Evolutionary conservation across 2,113 vertebrate species (phyloP).

Genomic region (Psilopsiagon aymara): DNA sequence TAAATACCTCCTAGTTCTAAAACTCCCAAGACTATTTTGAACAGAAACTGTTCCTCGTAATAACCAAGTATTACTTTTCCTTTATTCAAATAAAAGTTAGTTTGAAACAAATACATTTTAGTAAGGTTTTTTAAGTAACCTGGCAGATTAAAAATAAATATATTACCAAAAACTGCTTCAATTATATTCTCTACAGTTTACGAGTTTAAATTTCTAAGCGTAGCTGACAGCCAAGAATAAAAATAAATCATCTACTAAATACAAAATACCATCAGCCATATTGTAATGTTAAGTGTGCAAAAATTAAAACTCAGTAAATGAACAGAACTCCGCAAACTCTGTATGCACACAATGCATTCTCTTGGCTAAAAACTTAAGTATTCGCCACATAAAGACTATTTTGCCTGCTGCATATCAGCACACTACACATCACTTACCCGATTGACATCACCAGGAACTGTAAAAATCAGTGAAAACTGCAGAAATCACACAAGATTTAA

Average conservation of each 20-base stretch:
- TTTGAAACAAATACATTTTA: not conserved
- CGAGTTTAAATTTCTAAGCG: not conserved
- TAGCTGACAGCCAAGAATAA: not conserved
- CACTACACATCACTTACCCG: not conserved
- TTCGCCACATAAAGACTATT: not conserved
- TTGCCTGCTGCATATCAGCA: accelerated
- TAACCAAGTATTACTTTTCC: not conserved
- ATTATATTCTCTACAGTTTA: not conserved
- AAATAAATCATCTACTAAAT: not conserved
- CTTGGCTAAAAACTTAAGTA: not conserved
- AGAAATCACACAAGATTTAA: not conserved
- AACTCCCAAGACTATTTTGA: not conserved
- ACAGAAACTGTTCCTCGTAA: not conserved
- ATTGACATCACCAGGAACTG: accelerated
- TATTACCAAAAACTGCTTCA: not conserved
- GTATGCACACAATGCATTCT: not conserved
- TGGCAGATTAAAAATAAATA: not conserved
- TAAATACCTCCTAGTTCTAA: not conserved
- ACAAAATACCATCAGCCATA: not conserved
- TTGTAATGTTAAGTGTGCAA: not conserved
- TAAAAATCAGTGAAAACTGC: not conserved
- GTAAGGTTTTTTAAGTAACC: not conserved
- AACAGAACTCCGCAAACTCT: not conserved
- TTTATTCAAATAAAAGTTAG: not conserved
- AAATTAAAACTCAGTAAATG: not conserved